Base-by-base conservation (phyloP, 2,888 invertebrate genomes). In the Lycophotia porphyrea region DNA sequence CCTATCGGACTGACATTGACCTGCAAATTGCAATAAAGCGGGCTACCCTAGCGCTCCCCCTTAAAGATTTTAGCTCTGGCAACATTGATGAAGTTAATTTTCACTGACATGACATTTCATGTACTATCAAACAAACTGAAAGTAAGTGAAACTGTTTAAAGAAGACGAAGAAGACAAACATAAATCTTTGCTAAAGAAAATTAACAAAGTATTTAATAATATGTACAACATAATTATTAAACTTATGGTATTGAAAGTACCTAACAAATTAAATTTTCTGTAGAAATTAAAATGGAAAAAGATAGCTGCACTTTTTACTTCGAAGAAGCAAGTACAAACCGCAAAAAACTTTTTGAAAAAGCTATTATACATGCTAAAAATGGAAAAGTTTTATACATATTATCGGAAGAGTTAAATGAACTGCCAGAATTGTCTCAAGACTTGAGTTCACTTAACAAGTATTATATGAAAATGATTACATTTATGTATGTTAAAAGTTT, bases 381-480 rank as follows among this genome's bases (percentile, higher is more conserved):
- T 80, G 96, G 96, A 18, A 95, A 94, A 93, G 96, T 96, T 11
- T 86, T 96, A 4, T 96, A 94, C 78, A 93, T 96, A 78, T 81
- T 94, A 76, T 87, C 87, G 72, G 93, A 96, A 84, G 95, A 96
- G 87, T 84, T 96, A 27, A 92, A 91, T 83, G 94, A 95, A 88
- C 83, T 96, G 36, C 96, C 96, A n/a, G 86, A 93, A 78, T 82
- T 96, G 66, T 95, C 95, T 18, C 94, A 96, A 88, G 94, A 95
- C 74, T 78, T 95, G 3, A 91, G 76, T 83, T 88, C 89, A 68
- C 80, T 94, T 1, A 94, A 93, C 67, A 92, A 92, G 80, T 92
- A 94, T 85, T 95, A 93, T 71, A 93, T 96, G 92, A 96, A 95
- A 90, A 94, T 96, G 95, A 93, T 96, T 34, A 95, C 93, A 85